phyloP scores from a whole-genome alignment of 2,797 vertebrate genomes.

The Buphagus erythrorhynchus region DNA sequence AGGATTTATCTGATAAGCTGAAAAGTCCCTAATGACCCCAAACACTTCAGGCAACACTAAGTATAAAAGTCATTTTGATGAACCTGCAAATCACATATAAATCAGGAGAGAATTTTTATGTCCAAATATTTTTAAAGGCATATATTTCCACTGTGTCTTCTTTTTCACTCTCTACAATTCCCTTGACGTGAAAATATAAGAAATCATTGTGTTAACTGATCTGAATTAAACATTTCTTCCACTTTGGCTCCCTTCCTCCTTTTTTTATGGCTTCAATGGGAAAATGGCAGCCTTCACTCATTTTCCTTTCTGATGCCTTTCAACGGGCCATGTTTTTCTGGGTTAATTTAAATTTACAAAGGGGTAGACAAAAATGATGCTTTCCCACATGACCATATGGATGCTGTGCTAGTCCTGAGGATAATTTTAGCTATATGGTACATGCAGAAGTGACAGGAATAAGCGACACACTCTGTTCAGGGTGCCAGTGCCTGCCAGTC shows the following conservation, averaged over 20 bases:
- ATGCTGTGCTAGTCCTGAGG: background rate
- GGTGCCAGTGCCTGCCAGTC: slow-evolving; percentile 38
- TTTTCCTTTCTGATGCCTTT: background rate
- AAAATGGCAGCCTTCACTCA: slow-evolving; percentile 19
- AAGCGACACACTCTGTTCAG: background rate
- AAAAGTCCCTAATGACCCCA: slow-evolving; percentile 35
- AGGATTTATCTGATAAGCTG: slow-evolving; percentile 45
- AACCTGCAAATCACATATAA: slow-evolving; percentile 39
- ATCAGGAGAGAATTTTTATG: slow-evolving; percentile 35
- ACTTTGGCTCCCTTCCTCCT: background rate
- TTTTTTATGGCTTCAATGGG: background rate
- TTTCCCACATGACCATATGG: background rate
- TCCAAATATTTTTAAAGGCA: slow-evolving; percentile 53
- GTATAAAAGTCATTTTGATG: slow-evolving; percentile 54
- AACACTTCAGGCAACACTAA: slow-evolving; percentile 35
- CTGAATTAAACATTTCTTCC: slow-evolving; percentile 44
- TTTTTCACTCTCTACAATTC: slow-evolving; percentile 1
- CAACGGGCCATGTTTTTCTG: background rate
- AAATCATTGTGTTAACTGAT: slow-evolving; percentile 29
- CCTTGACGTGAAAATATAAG: slow-evolving; percentile 15
- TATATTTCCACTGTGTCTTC: slow-evolving; percentile 46
- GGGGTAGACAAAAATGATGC: background rate
- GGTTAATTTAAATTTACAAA: background rate
- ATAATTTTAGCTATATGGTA: slow-evolving; percentile 8
- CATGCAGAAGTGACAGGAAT: background rate